A percentile compares a stretch with the other conserved stretches of the same genome.
Evolutionary conservation across 2,113 vertebrate genomes (phyloP).

Genomic region (Eolophus roseicapilla): DNA sequence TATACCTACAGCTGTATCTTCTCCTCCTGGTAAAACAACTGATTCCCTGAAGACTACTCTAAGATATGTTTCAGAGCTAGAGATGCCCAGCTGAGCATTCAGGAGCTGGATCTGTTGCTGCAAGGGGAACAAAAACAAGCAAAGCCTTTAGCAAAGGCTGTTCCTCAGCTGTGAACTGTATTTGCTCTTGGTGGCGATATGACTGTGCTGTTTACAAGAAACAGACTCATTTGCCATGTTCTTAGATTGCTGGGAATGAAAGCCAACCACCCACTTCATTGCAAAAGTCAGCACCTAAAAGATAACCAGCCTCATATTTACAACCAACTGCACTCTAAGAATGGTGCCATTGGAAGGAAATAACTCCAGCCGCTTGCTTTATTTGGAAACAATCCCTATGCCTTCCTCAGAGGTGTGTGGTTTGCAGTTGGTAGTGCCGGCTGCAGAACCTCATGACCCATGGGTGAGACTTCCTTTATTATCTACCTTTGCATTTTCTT

Average conservation of each 20-base stretch:
- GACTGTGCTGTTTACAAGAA: constrained; percentile 38
- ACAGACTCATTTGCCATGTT: rapidly evolving
- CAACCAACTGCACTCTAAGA: constrained; percentile 25
- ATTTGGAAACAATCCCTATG: neutral
- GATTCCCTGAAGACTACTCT: neutral
- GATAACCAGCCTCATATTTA: neutral
- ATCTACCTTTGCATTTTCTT: neutral
- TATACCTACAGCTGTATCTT: neutral
- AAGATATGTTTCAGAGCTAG: neutral
- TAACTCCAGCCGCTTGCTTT: rapidly evolving
- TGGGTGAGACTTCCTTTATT: neutral
- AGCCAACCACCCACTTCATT: neutral
- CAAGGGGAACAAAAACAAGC: neutral
- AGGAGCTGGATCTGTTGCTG: neutral
- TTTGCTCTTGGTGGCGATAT: neutral
- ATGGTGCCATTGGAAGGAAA: neutral
- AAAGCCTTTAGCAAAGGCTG: neutral
- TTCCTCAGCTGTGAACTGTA: neutral
- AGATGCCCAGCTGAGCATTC: neutral
- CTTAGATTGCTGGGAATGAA: neutral
- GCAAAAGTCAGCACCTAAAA: neutral
- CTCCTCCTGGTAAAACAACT: neutral
- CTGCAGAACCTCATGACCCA: neutral
- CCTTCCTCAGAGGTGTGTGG: neutral
- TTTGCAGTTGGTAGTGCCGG: neutral